phyloP scores from a whole-genome alignment of 1,140 invertebrate genomes.

The Oppia nitens region DNA sequence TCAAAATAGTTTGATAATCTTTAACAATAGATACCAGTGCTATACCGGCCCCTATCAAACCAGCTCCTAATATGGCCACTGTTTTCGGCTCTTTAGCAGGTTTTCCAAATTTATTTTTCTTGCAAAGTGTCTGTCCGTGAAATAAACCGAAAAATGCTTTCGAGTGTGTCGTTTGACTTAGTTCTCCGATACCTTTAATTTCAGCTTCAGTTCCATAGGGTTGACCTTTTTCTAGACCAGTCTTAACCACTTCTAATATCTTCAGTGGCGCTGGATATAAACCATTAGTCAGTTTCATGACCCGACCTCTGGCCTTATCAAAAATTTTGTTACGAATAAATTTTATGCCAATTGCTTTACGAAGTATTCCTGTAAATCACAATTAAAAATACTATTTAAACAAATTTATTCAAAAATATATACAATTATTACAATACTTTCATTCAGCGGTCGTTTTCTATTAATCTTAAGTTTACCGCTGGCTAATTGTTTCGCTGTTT shows the following conservation, averaged over 20 bases:
- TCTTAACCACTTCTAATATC: slow-evolving; percentile 63
- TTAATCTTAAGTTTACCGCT: slow-evolving; percentile 55
- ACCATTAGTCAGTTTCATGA: slow-evolving; percentile 81
- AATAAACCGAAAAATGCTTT: slow-evolving; percentile 86
- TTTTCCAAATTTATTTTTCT: slow-evolving; percentile 88
- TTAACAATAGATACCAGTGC: slow-evolving; percentile 94
- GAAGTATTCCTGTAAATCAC: slow-evolving; percentile 36
- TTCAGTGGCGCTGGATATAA: slow-evolving; percentile 87
- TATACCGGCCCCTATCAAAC: slow-evolving; percentile 87
- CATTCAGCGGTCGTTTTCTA: slow-evolving; percentile 45
- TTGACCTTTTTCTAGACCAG: slow-evolving; percentile 68
- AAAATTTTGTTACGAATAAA: slow-evolving; percentile 68
- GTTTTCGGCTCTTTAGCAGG: slow-evolving; percentile 55
- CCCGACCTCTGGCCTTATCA: slow-evolving; percentile 66
- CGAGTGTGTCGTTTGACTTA: slow-evolving; percentile 72
- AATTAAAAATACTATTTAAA: background rate
- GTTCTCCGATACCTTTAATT: slow-evolving; percentile 69
- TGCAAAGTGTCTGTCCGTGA: slow-evolving; percentile 89
- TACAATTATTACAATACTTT: slow-evolving; percentile 34
- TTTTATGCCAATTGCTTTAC: slow-evolving; percentile 48
- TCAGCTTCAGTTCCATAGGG: slow-evolving; percentile 68
- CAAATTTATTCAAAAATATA: background rate
- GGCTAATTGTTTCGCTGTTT: slow-evolving; percentile 61
- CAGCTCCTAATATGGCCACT: slow-evolving; percentile 79
- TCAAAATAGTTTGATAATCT: slow-evolving; percentile 68